Evolutionary conservation across 92 coral and sea anemone genomes (phyloP).

Genomic region (Palythoa caribaeorum): DNA sequence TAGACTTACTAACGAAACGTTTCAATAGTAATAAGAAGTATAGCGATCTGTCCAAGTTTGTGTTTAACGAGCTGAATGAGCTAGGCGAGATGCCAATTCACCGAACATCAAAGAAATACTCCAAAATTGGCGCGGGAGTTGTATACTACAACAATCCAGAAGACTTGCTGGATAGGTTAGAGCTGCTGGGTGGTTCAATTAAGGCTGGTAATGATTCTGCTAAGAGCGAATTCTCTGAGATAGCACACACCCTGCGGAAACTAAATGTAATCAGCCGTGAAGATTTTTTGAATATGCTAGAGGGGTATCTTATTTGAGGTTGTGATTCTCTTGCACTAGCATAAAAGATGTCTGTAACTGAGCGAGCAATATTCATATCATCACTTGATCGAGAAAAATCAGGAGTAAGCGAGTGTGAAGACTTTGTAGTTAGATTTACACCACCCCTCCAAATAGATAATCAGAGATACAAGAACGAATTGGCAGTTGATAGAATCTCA

Average conservation of each 20-base stretch:
- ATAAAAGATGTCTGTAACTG: background rate
- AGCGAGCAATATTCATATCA: conserved; percentile 25
- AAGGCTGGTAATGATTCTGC: too few relatives aligned
- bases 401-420: conserved; percentile 7
- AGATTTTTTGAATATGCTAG: too few relatives aligned
- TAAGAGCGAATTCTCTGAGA: too few relatives aligned
- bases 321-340: too few relatives aligned
- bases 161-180: too few relatives aligned
- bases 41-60: background rate
- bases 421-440: conserved; percentile 20
- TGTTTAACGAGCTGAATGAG: conserved; percentile 1
- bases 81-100: background rate
- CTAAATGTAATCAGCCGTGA: background rate
- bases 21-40: background rate
- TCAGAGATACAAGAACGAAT: background rate
- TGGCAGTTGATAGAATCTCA: background rate
- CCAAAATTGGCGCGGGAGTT: too few relatives aligned
- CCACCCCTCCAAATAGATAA: conserved; percentile 2
- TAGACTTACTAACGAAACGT: conserved; percentile 6
- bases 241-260: background rate
- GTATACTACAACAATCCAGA: too few relatives aligned
- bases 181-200: too few relatives aligned
- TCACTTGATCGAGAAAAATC: conserved; percentile 23
- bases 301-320: too few relatives aligned
- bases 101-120: too few relatives aligned